A percentile compares a stretch with the other conserved stretches of the same genome.
phyloP scores from a whole-genome alignment of 2,113 vertebrate species.

The Hydrolagus affinis region DNA sequence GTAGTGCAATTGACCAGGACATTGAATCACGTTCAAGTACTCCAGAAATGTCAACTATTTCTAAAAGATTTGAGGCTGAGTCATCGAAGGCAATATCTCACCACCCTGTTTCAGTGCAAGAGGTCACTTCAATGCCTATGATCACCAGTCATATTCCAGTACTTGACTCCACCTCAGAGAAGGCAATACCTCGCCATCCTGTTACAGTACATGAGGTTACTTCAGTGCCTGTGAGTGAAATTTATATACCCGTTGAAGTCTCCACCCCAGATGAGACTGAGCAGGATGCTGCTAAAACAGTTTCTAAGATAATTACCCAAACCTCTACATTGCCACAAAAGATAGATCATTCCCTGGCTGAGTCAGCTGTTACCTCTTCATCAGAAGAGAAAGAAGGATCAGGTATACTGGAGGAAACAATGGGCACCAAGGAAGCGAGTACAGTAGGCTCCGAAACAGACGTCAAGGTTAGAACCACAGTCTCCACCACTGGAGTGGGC shows the following conservation, averaged over 20 bases:
- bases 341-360: neutral
- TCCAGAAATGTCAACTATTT: neutral
- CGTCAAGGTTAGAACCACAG: neutral
- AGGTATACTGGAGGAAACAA: neutral
- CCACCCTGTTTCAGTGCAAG: neutral
- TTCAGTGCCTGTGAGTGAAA: neutral
- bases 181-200: neutral
- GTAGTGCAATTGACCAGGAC: neutral
- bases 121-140: neutral
- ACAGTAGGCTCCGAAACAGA: neutral
- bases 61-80: neutral
- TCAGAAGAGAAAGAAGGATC: neutral
- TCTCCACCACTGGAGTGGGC: no score
- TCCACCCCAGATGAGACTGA: neutral
- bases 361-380: neutral
- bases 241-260: neutral
- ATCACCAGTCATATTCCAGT: neutral
- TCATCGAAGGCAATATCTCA: neutral
- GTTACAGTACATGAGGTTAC: neutral
- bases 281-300: neutral
- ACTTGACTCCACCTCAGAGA: neutral
- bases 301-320: neutral
- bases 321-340: neutral
- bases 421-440: neutral
- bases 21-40: neutral